Percentiles rank a stretch among this genome's conserved stretches.
phyloP scores from a whole-genome alignment of 2,888 invertebrate genomes.

The Athripsodes cinereus region DNA sequence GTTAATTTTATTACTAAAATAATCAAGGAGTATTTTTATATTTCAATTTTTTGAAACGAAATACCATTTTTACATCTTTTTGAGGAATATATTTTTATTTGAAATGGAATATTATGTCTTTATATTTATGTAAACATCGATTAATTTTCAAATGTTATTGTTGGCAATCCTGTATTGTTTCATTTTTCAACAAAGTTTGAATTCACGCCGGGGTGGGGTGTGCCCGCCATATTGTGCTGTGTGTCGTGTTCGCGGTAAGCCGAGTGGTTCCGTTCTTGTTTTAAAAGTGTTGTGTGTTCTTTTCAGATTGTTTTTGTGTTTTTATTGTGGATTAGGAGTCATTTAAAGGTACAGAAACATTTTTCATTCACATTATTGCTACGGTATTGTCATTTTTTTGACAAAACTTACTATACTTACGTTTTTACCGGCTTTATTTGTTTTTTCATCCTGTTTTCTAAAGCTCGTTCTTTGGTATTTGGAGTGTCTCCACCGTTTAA shows the following conservation, averaged over 20 bases:
- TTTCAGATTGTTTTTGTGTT: constrained; percentile 19
- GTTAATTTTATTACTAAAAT: not conserved
- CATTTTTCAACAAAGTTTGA: constrained; percentile 23
- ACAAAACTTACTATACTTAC: no score
- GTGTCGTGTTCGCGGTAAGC: constrained; percentile 24
- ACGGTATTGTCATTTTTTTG: not conserved
- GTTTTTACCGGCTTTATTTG: not conserved
- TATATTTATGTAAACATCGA: no score
- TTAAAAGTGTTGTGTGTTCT: constrained; percentile 22
- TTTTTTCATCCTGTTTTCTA: not conserved
- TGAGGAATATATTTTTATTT: no score
- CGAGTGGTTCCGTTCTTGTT: constrained; percentile 24
- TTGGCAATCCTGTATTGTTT: constrained; percentile 5
- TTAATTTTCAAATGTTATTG: no score
- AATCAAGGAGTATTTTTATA: not conserved
- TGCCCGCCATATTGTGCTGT: constrained; percentile 27
- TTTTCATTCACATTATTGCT: not conserved
- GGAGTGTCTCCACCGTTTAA: no score
- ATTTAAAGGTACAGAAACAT: not conserved
- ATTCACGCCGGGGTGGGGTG: constrained; percentile 24
- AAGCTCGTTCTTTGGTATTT: not conserved
- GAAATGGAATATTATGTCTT: no score
- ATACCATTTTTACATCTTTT: no score
- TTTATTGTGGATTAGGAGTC: constrained; percentile 18
- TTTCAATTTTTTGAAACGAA: no score